Evolutionary conservation across 2,113 vertebrate species (phyloP), one percentile per base, ranked within the genome.

Genomic region (Perca schrenkii): DNA sequence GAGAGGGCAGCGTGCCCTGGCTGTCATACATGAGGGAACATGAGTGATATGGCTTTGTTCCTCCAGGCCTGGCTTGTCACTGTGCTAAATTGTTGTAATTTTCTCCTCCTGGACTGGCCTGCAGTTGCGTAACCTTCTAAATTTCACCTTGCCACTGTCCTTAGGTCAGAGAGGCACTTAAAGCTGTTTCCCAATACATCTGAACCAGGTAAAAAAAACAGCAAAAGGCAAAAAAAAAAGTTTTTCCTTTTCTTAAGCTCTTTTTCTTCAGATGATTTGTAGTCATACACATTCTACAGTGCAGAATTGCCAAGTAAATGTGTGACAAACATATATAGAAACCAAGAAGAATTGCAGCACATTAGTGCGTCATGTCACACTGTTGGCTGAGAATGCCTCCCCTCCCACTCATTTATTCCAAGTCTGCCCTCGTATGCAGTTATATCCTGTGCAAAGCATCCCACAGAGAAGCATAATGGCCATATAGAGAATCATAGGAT

Each of bases 51-150:
- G 83, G 70, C 82, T 66, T 47, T 8, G 17, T 84, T 85, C 83
- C 86, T 89, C 52, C 73, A 65, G 86, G 86, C 68, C 74, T 6
- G 57, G 62, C 74, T 83, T 85, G 83, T 89, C 85, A 80, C 77
- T 89, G 79, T 77, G 87, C 75, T 84, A 86, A 90, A 89, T 84
- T 85, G 85, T 86, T 86, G 79, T 89, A 80, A 90, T 90, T 91
- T 89, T 74, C 79, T 49, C 82, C 80, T 75, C 69, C 65, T 78
- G 72, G 83, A 69, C 81, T 58, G 82, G 17, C 52, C 72, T 74
- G 1, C 46, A 60, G 77, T 77, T 57, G 14, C 15, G 7, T 68
- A 63, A 91, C 86, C 36, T 87, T 82, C 75, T 60, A 21, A 52
- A 28, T 72, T 67, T 90, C 85, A 91, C 89, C 82, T 87, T 78